These are phyloP conservation scores for Limnephilus lunatus DNA, from an alignment of 2,888 invertebrate genomes.

Conservation along the genomic window DNA sequence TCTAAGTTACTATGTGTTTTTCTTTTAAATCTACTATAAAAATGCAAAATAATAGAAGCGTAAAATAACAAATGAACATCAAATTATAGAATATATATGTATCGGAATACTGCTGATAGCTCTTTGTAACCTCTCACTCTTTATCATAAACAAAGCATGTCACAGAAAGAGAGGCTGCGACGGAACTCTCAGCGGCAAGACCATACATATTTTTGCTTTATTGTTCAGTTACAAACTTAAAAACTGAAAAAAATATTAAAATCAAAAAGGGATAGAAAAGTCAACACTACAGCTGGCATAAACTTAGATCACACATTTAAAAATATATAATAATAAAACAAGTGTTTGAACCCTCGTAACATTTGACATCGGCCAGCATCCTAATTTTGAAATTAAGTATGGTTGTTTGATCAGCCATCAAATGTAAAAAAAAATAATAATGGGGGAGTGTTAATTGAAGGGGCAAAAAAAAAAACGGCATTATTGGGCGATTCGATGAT, in stretches of 20 bases:
- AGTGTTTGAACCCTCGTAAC: neutral
- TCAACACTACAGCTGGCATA: neutral
- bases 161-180: neutral
- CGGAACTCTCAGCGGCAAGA: neutral
- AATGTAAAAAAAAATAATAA: neutral
- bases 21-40: conserved; percentile 8
- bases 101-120: neutral
- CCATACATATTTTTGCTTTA: neutral
- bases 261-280: neutral
- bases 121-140: neutral
- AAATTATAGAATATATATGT: neutral
- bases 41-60: neutral
- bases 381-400: neutral
- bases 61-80: neutral
- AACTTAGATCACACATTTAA: neutral
- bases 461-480: neutral
- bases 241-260: neutral
- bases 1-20: conserved; percentile 12
- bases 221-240: neutral
- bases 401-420: too few species aligned
- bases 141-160: neutral
- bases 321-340: neutral
- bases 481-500: neutral
- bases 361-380: neutral
- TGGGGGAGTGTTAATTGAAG: neutral